Evolutionary conservation across 92 coral and sea anemone species (phyloP).

Genomic region (Anthopleura xanthogrammica): DNA sequence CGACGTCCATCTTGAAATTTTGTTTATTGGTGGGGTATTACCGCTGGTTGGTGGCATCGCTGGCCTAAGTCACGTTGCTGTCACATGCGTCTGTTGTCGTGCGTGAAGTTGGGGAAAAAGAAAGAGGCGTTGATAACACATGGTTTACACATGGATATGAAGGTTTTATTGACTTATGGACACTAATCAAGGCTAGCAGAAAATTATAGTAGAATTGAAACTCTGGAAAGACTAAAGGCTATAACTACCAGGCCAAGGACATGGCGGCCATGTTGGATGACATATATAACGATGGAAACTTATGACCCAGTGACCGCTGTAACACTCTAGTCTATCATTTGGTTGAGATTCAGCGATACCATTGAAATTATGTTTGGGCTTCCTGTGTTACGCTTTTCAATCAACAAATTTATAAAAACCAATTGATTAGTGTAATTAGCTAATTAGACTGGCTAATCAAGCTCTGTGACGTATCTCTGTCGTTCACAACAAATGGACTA

Average conservation of each 20-base stretch:
- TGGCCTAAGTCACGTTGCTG: conserved; percentile 44
- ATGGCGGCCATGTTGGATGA: no score
- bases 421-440: not conserved
- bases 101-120: not conserved
- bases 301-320: no score
- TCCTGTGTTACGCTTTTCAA: not conserved
- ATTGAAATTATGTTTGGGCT: not conserved
- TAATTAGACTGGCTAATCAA: not conserved
- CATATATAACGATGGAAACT: no score
- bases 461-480: conserved; percentile 29
- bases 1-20: conserved; percentile 43
- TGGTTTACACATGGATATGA: no score
- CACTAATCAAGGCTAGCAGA: no score
- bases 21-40: conserved; percentile 54
- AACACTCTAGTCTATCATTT: not conserved
- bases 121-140: no score
- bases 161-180: no score
- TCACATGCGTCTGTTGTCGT: not conserved
- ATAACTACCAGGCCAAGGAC: no score
- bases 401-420: not conserved
- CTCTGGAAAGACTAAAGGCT: no score
- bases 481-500: not conserved
- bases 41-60: conserved; percentile 54
- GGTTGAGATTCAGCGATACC: no score
- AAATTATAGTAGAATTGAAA: no score